These are phyloP conservation scores for Panagrolaimus sp. DNA, from an alignment of 1,140 invertebrate genomes.

Conservation along the genomic window DNA sequence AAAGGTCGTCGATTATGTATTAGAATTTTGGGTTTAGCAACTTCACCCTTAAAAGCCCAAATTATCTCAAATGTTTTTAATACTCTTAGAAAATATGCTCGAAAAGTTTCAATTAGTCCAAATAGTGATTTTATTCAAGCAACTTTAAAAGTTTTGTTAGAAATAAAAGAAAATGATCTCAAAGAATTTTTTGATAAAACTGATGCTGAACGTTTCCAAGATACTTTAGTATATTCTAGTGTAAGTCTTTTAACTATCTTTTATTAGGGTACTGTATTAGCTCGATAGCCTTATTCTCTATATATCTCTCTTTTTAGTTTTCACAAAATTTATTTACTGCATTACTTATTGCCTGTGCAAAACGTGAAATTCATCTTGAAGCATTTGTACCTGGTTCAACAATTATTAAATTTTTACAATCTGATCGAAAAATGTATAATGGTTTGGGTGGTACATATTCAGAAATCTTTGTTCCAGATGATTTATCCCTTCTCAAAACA, in stretches of 20 bases:
- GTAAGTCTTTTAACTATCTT: too few relatives aligned
- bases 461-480: background rate
- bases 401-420: background rate
- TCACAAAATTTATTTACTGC: conserved; percentile 21
- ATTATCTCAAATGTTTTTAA: conserved; percentile 2
- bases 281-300: too few relatives aligned
- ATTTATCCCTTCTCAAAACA: background rate
- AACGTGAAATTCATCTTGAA: background rate
- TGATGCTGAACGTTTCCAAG: conserved; percentile 14
- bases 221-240: conserved; percentile 12
- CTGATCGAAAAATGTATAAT: background rate
- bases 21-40: background rate
- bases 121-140: conserved; percentile 14
- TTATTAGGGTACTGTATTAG: too few relatives aligned
- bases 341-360: conserved; percentile 17
- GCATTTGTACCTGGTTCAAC: background rate
- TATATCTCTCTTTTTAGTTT: too few relatives aligned
- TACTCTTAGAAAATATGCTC: background rate
- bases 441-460: background rate
- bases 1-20: conserved; percentile 12
- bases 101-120: background rate
- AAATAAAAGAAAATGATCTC: conserved; percentile 15
- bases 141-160: conserved; percentile 3
- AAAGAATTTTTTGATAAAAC: conserved; percentile 9
- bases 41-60: background rate